A percentile compares a stretch with the other conserved stretches of the same genome.
phyloP scores from a whole-genome alignment of 2,888 invertebrate genomes.

The Malthinus flaveolus region DNA sequence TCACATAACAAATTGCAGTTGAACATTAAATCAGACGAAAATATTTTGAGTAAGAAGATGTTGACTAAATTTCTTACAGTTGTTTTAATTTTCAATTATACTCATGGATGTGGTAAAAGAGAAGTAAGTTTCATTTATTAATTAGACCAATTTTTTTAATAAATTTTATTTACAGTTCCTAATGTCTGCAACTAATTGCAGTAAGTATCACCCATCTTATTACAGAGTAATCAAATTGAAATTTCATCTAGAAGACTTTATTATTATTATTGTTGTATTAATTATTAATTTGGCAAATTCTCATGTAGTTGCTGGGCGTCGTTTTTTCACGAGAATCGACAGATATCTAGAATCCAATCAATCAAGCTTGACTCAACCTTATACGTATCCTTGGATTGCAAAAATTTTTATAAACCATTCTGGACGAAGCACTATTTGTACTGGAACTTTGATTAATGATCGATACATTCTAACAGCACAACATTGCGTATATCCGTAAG shows the following conservation, averaged over 20 bases:
- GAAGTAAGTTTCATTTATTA: too few relatives aligned
- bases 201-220: too few relatives aligned
- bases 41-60: background rate
- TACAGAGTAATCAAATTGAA: too few relatives aligned
- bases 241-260: too few relatives aligned
- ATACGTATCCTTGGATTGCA: constrained; percentile 26
- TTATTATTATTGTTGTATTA: too few relatives aligned
- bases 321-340: constrained; percentile 25
- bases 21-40: too few relatives aligned
- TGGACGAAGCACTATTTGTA: constrained; percentile 7
- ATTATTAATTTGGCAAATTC: too few relatives aligned
- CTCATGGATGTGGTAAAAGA: background rate
- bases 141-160: background rate
- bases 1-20: too few relatives aligned
- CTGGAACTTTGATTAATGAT: constrained; percentile 30
- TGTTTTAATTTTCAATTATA: background rate
- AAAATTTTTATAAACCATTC: constrained; percentile 11
- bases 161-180: too few relatives aligned
- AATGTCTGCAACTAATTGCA: too few relatives aligned
- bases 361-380: constrained; percentile 16
- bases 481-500: constrained; percentile 29
- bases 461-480: constrained; percentile 27
- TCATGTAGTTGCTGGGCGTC: constrained; percentile 26
- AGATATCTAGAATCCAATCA: constrained; percentile 1
- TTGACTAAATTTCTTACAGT: background rate